Evolutionary conservation across 2,797 vertebrate genomes (phyloP).

Genomic region (Poecile montanus): DNA sequence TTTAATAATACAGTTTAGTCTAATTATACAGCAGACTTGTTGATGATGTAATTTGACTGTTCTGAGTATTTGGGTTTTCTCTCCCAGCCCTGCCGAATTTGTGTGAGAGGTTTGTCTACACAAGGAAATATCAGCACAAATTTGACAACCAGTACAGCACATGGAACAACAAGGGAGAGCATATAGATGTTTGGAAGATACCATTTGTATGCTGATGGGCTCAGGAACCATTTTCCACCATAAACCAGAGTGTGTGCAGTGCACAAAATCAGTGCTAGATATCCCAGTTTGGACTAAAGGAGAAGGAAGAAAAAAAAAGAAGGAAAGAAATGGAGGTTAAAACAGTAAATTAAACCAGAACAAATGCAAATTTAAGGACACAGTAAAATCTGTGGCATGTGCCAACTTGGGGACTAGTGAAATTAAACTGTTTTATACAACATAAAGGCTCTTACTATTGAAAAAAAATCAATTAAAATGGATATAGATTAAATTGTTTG

Average conservation of each 20-base stretch:
- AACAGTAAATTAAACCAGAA: not conserved
- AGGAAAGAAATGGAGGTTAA: not conserved
- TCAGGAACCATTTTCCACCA: constrained; percentile 84
- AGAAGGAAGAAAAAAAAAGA: constrained; percentile 1
- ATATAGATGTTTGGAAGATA: constrained; percentile 83
- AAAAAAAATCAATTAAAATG: not conserved
- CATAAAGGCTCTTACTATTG: not conserved
- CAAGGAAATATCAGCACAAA: constrained; percentile 86
- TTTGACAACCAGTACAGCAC: constrained; percentile 85
- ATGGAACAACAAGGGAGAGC: constrained; percentile 84
- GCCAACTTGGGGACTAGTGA: not conserved
- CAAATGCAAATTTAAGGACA: not conserved
- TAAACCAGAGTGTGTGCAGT: constrained; percentile 85
- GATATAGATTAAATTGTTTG: not conserved
- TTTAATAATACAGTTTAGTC: not conserved
- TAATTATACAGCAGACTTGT: constrained; percentile 68
- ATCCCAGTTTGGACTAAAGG: constrained; percentile 90
- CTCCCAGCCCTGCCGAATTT: constrained; percentile 91
- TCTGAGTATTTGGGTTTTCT: constrained; percentile 56
- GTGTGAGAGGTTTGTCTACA: constrained; percentile 81
- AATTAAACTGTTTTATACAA: not conserved
- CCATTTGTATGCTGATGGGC: constrained; percentile 78
- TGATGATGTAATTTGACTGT: constrained; percentile 24
- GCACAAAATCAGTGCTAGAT: constrained; percentile 86
- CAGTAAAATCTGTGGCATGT: not conserved